Conservation (phyloP, 2,797 vertebrate genomes). For the Myotis vivesi region DNA sequence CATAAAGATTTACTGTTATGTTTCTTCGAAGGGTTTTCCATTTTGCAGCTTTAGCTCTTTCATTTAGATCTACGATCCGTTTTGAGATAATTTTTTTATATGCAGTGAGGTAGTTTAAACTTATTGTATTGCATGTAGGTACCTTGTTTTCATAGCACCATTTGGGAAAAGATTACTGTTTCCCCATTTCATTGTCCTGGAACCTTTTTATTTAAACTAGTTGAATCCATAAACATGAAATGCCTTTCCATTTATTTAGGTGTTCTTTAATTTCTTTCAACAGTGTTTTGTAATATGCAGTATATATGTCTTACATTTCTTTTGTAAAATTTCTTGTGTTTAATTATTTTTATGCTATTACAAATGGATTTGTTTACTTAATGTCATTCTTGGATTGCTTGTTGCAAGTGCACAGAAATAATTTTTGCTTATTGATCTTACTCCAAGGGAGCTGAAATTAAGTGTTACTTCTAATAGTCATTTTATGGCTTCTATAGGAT, state of each 20-base stretch:
- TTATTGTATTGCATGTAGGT: not conserved
- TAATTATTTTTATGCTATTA: not conserved
- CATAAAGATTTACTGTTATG: not conserved
- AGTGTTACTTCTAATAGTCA: not conserved
- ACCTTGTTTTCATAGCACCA: not conserved
- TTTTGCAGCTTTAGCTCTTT: not conserved
- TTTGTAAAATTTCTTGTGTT: not conserved
- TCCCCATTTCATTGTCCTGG: not conserved
- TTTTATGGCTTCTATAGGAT: not conserved
- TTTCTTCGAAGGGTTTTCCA: not conserved
- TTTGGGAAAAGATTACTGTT: not conserved
- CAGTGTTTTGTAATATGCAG: not conserved
- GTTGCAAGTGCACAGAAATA: not conserved
- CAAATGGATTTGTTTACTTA: not conserved
- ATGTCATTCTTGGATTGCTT: not conserved
- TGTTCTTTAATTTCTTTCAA: not conserved
- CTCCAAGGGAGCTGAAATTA: not conserved
- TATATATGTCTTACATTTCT: not conserved
- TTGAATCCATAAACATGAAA: not conserved
- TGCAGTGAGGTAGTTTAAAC: not conserved
- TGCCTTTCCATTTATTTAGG: not conserved
- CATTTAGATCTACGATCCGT: not conserved
- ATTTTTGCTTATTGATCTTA: not conserved
- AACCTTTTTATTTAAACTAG: not conserved
- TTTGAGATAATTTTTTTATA: not conserved